Evolutionary conservation across 2,797 vertebrate genomes (phyloP).

Genomic region (Anguilla marmorata): DNA sequence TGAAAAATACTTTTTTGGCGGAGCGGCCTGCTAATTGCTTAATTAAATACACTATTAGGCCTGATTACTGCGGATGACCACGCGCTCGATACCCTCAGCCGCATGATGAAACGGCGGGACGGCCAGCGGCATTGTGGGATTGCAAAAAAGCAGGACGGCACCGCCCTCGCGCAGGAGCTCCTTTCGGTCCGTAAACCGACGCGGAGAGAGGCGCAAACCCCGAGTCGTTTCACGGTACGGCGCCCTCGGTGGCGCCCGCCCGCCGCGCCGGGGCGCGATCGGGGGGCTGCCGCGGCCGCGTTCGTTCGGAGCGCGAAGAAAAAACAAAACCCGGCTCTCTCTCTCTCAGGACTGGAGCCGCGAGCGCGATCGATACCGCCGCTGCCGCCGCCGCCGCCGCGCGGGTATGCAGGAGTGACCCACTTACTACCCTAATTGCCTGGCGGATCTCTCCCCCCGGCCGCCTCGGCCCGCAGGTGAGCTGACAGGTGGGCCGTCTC

Average conservation of each 20-base stretch:
- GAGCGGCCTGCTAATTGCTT: neutral
- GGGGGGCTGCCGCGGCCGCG: too few relatives aligned
- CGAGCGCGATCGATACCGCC: conserved; percentile 41
- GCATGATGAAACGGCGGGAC: neutral
- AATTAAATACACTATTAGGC: conserved; percentile 7
- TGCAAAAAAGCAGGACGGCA: neutral
- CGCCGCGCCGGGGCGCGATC: too few relatives aligned
- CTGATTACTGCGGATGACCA: neutral
- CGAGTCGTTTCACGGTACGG: neutral
- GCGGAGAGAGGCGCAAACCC: neutral
- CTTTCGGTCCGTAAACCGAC: neutral
- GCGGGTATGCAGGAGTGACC: conserved; percentile 45
- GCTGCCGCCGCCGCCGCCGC: conserved; percentile 20
- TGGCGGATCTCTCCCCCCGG: neutral
- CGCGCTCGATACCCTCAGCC: neutral
- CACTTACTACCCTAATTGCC: conserved; percentile 41
- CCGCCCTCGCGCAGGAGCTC: neutral
- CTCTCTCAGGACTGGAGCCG: conserved; percentile 23
- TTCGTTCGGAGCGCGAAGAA: conserved; percentile 21
- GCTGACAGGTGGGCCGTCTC: conserved; percentile 30
- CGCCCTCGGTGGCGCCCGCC: neutral
- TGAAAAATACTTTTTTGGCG: neutral
- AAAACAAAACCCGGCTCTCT: conserved; percentile 29
- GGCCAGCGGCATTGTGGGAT: neutral
- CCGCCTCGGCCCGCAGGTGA: conserved; percentile 25